Percentiles rank a stretch among this genome's conserved stretches.
These are phyloP conservation scores for Bombyx huttoni DNA, from an alignment of 2,888 invertebrate genomes.

Conservation along the genomic window DNA sequence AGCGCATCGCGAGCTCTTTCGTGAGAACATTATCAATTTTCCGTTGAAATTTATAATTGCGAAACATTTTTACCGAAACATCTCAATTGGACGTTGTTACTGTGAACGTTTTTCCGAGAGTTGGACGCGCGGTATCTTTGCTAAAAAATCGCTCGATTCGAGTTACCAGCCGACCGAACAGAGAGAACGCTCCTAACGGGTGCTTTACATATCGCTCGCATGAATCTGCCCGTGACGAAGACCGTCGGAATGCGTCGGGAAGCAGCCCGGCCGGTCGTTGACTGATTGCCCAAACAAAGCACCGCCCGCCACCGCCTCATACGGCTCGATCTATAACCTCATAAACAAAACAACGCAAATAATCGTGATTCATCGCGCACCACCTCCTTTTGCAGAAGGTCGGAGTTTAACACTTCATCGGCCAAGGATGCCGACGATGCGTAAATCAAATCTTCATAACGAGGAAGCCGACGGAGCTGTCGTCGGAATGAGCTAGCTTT, in stretches of 20 bases:
- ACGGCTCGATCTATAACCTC: constrained; percentile 29
- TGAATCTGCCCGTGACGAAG: constrained; percentile 51
- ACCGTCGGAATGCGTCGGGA: constrained; percentile 38
- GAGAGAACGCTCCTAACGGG: constrained; percentile 32
- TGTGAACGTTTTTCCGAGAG: constrained; percentile 4
- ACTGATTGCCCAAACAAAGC: constrained; percentile 40
- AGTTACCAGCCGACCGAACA: constrained; percentile 14
- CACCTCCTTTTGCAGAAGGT: constrained; percentile 49
- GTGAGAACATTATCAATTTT: constrained; percentile 36
- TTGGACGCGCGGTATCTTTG: constrained; percentile 3
- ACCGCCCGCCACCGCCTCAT: constrained; percentile 26
- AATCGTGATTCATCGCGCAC: constrained; percentile 38
- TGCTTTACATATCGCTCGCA: constrained; percentile 45
- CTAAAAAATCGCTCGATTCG: constrained; percentile 21
- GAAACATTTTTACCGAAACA: constrained; percentile 22
- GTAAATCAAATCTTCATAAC: constrained; percentile 49
- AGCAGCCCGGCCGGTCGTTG: constrained; percentile 39
- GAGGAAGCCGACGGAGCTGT: constrained; percentile 31
- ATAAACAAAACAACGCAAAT: constrained; percentile 36
- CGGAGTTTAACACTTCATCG: constrained; percentile 33
- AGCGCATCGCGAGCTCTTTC: constrained; percentile 19
- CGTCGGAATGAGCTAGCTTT: constrained; percentile 34
- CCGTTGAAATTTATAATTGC: constrained; percentile 31
- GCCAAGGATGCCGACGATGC: constrained; percentile 37
- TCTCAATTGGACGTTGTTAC: constrained; percentile 18